Conservation (phyloP, 1,140 invertebrate genomes). For the Steinernema khuongi region DNA sequence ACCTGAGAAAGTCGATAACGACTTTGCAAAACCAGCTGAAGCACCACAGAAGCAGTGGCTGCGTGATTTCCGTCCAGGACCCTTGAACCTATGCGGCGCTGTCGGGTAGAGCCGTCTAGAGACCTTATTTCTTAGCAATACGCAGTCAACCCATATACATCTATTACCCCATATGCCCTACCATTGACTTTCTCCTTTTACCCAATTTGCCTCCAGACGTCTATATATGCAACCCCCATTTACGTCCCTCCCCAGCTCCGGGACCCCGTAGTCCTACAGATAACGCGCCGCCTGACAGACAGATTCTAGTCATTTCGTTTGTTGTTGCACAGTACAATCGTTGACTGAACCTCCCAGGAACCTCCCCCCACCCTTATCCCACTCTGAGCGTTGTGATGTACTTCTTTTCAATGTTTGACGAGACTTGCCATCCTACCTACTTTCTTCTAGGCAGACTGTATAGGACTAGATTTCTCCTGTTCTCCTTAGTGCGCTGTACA, state of each 20-base stretch:
- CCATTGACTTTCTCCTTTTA: background rate
- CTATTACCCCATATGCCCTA: background rate
- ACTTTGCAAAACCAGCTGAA: background rate
- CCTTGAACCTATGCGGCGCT: background rate
- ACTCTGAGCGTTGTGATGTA: background rate
- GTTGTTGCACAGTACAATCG: background rate
- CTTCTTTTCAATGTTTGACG: background rate
- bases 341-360: background rate
- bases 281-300: background rate
- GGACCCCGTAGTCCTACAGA: no score
- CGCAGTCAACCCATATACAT: no score
- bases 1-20: constrained; percentile 10
- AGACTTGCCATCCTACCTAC: background rate
- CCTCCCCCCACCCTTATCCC: background rate
- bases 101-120: background rate
- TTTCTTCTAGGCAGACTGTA: background rate
- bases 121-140: background rate
- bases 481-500: background rate
- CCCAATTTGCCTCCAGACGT: no score
- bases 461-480: background rate
- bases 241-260: background rate
- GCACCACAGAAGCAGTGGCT: background rate
- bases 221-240: no score
- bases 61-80: background rate
- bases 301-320: background rate